Percentiles rank a stretch among this genome's conserved stretches.
Conservation (phyloP, 1,140 invertebrate genomes). For the Myzus persicae region DNA sequence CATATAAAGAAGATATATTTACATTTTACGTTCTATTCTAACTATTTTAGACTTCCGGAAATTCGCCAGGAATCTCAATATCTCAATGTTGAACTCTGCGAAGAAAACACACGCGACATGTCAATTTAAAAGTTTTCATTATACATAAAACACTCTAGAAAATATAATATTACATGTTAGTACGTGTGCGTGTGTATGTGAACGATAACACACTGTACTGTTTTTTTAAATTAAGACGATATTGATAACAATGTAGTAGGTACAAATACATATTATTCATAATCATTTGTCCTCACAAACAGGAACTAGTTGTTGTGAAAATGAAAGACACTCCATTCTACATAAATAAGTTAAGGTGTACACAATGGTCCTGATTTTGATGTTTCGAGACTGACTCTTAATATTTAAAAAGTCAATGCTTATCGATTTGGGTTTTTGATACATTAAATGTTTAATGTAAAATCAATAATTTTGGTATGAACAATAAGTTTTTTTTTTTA, state of each 20-base stretch:
- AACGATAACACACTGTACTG: neutral
- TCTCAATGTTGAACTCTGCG: neutral
- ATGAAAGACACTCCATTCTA: neutral
- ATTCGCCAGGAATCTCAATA: neutral
- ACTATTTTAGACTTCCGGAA: neutral
- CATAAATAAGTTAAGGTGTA: neutral
- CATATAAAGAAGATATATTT: too few relatives aligned
- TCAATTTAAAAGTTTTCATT: neutral
- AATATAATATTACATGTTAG: neutral
- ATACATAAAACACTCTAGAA: neutral
- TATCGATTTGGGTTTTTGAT: too few relatives aligned
- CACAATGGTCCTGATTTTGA: neutral
- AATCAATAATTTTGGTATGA: neutral
- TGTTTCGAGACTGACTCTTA: neutral
- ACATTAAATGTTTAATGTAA: neutral
- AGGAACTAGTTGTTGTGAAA: neutral
- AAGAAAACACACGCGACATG: neutral
- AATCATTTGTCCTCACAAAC: too few relatives aligned
- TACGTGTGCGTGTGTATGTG: neutral
- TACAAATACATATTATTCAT: too few relatives aligned
- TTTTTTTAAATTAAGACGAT: neutral
- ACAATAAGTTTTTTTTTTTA: neutral
- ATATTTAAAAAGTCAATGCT: too few relatives aligned
- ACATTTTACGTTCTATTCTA: neutral
- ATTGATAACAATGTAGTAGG: too few relatives aligned